phyloP scores from a whole-genome alignment of 2,113 vertebrate genomes.

The Eira barbara region DNA sequence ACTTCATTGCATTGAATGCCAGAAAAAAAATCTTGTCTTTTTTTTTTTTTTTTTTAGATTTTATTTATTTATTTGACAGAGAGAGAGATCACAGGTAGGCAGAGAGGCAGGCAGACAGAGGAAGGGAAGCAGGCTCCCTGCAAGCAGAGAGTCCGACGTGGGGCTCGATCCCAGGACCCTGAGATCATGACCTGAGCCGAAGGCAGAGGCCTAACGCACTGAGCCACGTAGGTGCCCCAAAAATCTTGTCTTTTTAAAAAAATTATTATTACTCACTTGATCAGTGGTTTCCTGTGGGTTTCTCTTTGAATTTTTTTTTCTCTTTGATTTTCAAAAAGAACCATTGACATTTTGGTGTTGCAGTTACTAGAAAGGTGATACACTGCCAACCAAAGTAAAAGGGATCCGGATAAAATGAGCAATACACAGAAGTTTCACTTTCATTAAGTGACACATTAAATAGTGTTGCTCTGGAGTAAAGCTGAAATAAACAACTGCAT shows the following conservation, averaged over 20 bases:
- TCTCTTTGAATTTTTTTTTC: neutral
- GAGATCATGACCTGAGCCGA: too few species aligned
- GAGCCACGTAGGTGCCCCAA: too few species aligned
- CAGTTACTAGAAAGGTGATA: neutral
- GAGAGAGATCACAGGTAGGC: too few species aligned
- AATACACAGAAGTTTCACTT: neutral
- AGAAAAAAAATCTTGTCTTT: neutral
- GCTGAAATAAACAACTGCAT: neutral
- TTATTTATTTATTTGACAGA: too few species aligned
- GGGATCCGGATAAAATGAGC: neutral
- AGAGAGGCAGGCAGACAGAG: too few species aligned
- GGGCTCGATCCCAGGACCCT: too few species aligned
- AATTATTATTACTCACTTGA: neutral
- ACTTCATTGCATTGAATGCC: neutral
- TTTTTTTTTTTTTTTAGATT: too few species aligned
- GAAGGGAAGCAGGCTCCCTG: too few species aligned
- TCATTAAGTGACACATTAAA: neutral
- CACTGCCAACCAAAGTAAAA: neutral
- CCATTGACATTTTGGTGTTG: neutral
- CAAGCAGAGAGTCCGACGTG: too few species aligned
- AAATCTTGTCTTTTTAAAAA: too few species aligned
- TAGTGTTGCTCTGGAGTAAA: neutral
- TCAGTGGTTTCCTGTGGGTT: neutral
- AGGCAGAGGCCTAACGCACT: too few species aligned
- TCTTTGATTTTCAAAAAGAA: neutral